Conservation (phyloP, 2,797 vertebrate species). For the Pteropus rufus region DNA sequence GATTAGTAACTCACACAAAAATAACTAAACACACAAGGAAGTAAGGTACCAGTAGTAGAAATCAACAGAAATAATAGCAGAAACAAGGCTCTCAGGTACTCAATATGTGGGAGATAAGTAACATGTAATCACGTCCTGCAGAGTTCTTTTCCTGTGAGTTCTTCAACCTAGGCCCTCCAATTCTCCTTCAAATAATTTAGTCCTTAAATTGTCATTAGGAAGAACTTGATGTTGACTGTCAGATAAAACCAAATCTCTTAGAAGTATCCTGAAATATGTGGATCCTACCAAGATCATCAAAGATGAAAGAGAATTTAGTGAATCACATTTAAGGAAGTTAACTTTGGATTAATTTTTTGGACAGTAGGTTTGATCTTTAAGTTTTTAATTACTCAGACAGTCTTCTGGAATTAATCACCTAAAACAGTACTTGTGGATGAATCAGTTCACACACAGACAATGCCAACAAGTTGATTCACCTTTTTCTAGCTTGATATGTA, state of each 20-base stretch:
- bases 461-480: background rate
- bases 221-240: background rate
- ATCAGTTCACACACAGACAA: background rate
- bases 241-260: background rate
- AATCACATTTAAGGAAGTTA: background rate
- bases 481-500: constrained; percentile 19
- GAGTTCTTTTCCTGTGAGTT: background rate
- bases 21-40: background rate
- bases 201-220: background rate
- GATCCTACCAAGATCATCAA: background rate
- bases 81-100: background rate
- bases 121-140: background rate
- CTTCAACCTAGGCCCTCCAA: background rate
- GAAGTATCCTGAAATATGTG: background rate
- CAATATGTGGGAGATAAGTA: background rate
- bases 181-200: background rate
- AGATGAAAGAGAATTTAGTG: background rate
- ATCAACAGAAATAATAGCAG: background rate
- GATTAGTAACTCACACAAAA: background rate
- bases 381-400: background rate
- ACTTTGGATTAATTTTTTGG: background rate
- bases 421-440: background rate
- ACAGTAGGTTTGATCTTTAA: background rate
- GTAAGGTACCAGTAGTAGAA: background rate
- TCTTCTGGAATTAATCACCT: constrained; percentile 16